Percentiles rank a stretch among this genome's conserved stretches.
Conservation (phyloP, 2,888 invertebrate species). For the Dasypolia templi region DNA sequence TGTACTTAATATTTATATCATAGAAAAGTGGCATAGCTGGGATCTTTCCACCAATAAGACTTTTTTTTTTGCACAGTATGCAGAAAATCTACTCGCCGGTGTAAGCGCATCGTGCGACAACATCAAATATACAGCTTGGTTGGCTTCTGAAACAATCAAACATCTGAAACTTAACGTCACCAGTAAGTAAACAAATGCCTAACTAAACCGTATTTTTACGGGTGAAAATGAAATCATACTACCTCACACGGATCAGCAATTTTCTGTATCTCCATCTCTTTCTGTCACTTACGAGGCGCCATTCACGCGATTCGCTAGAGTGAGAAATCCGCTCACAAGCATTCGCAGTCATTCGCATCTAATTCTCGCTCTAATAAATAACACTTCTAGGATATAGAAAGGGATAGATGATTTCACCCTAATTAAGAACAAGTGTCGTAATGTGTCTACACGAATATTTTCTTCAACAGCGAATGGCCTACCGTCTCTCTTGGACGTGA, state of each 20-base stretch:
- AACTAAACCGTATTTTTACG: neutral
- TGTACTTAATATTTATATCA: neutral
- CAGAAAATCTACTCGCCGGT: conserved; percentile 93
- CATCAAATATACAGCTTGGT: conserved; percentile 87
- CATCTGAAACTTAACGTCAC: conserved; percentile 85
- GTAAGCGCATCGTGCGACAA: conserved; percentile 93
- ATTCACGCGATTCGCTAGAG: too few species aligned
- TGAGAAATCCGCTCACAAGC: neutral
- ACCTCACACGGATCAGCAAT: too few species aligned
- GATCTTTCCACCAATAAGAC: neutral
- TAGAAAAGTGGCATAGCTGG: neutral
- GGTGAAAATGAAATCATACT: neutral
- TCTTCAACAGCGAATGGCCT: conserved; percentile 81
- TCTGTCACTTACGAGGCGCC: neutral
- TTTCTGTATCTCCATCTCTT: neutral
- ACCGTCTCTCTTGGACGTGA: conserved; percentile 93
- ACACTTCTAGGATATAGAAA: neutral
- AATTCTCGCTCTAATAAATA: neutral
- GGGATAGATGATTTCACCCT: neutral
- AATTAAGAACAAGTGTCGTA: neutral
- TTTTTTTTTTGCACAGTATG: conserved; percentile 80
- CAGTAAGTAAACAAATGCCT: conserved; percentile 72
- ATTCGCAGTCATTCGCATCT: neutral
- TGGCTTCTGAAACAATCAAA: conserved; percentile 87
- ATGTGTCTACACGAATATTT: neutral